These are phyloP conservation scores for Ochotona curzoniae DNA, from an alignment of 2,113 vertebrate species.

Conservation along the genomic window DNA sequence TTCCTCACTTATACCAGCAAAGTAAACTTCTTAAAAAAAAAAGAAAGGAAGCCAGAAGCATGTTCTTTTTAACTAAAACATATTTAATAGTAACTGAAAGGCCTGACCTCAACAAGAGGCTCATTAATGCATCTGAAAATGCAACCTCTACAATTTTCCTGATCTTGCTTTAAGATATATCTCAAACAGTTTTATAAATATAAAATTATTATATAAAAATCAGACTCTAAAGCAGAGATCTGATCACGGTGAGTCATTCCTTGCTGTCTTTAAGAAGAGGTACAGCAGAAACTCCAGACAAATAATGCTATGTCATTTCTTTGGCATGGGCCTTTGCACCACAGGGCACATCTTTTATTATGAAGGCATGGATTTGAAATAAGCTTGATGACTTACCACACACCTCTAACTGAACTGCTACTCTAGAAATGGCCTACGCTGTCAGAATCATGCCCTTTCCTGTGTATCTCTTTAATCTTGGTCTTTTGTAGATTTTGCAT, in stretches of 20 bases:
- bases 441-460: neutral
- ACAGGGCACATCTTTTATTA: neutral
- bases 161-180: neutral
- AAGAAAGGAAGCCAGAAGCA: neutral
- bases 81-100: constrained; percentile 19
- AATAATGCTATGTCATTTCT: neutral
- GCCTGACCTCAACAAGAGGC: neutral
- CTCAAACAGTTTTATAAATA: neutral
- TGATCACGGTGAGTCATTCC: neutral
- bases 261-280: neutral
- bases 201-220: neutral
- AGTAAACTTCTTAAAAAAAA: constrained; percentile 10
- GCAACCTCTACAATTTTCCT: neutral
- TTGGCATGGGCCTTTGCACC: neutral
- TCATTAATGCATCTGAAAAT: constrained; percentile 25
- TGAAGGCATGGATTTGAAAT: neutral
- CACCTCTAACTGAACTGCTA: neutral
- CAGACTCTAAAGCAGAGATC: neutral
- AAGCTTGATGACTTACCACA: neutral
- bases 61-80: neutral
- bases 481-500: neutral
- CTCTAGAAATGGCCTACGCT: neutral
- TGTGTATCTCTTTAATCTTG: neutral
- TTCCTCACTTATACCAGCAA: neutral
- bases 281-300: neutral